phyloP scores from a whole-genome alignment of 2,797 vertebrate genomes.

The Bradypodion ventrale region DNA sequence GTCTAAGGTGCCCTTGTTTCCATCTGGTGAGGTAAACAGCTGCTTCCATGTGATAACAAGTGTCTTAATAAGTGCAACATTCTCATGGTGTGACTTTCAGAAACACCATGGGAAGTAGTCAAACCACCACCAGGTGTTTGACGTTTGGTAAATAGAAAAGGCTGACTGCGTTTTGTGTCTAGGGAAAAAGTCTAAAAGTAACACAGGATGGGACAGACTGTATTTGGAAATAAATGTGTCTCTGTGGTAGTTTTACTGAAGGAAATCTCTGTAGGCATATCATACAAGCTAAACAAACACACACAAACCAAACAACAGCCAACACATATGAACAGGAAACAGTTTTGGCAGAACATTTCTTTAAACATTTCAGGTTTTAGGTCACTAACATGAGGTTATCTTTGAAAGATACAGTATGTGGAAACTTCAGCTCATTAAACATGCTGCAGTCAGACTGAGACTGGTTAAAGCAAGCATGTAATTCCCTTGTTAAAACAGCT shows the following conservation, averaged over 20 bases:
- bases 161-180: background rate
- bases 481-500: no score
- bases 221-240: background rate
- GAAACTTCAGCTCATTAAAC: no score
- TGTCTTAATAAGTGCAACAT: background rate
- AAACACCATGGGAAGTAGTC: background rate
- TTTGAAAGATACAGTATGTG: no score
- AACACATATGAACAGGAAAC: background rate
- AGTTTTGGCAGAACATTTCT: background rate
- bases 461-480: no score
- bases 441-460: no score
- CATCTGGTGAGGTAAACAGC: constrained; percentile 1
- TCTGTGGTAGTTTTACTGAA: background rate
- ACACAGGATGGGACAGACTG: background rate
- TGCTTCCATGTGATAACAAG: constrained; percentile 16
- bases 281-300: background rate
- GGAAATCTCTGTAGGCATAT: background rate
- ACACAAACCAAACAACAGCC: background rate
- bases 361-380: background rate
- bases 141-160: constrained; percentile 3
- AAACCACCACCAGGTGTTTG: background rate
- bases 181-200: background rate
- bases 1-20: background rate
- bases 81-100: background rate
- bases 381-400: background rate